These are phyloP conservation scores for Aelia acuminata DNA, from an alignment of 2,888 invertebrate genomes.

Conservation along the genomic window DNA sequence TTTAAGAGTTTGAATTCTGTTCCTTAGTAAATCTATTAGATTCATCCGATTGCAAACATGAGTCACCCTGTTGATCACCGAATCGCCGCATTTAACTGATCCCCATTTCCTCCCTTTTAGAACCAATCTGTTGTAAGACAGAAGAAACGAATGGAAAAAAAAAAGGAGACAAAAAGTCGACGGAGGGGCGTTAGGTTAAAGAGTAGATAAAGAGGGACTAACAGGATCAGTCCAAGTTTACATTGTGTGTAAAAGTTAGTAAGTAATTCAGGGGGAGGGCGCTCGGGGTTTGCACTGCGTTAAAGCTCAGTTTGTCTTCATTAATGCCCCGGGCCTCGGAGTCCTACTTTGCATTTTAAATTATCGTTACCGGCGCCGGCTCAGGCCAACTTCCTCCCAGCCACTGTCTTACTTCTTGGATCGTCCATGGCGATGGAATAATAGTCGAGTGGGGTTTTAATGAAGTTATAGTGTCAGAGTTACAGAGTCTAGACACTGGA, in stretches of 20 bases:
- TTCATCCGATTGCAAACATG: not conserved
- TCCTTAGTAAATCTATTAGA: not conserved
- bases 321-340: constrained; percentile 48
- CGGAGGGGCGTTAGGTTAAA: not conserved
- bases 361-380: constrained; percentile 55
- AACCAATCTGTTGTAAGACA: constrained; percentile 13
- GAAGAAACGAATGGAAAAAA: constrained; percentile 17
- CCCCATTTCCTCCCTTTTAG: not conserved
- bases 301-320: constrained; percentile 62
- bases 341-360: constrained; percentile 64
- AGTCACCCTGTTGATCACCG: not conserved
- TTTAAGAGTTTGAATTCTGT: not conserved
- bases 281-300: constrained; percentile 50
- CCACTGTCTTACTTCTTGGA: not conserved
- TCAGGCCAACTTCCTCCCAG: not conserved
- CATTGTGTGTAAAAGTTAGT: constrained; percentile 60
- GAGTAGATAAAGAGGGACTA: constrained; percentile 57
- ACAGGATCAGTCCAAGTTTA: constrained; percentile 55
- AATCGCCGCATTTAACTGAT: not conserved
- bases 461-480: too few species aligned
- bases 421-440: not conserved
- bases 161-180: not conserved
- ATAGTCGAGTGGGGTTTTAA: not conserved
- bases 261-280: constrained; percentile 56
- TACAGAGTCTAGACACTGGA: too few species aligned